Evolutionary conservation across 2,888 invertebrate genomes (phyloP).

Genomic region (Tethea ocularis): DNA sequence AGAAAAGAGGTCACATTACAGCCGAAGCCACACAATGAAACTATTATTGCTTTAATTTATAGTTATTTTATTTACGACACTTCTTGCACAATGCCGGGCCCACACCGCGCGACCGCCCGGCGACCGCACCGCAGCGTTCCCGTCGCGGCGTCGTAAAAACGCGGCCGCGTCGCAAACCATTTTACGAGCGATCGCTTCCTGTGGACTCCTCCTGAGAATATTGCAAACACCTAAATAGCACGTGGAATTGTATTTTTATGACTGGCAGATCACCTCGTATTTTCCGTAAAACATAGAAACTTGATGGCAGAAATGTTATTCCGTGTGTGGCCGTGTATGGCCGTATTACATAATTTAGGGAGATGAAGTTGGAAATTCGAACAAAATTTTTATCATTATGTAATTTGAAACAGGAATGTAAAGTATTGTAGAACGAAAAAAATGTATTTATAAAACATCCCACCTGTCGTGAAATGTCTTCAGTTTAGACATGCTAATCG

Average conservation of each 20-base stretch:
- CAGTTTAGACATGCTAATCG: no score
- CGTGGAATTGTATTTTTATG: constrained; percentile 3
- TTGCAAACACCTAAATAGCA: constrained; percentile 20
- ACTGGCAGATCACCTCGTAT: not conserved
- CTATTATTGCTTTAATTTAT: constrained; percentile 43
- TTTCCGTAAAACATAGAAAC: not conserved
- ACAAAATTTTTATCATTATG: not conserved
- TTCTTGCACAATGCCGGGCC: constrained; percentile 38
- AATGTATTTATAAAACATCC: no score
- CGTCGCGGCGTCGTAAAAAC: constrained; percentile 48
- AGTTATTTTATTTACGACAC: constrained; percentile 45
- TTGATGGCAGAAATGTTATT: no score
- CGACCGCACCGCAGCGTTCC: constrained; percentile 38
- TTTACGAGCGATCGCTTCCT: constrained; percentile 60
- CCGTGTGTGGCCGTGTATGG: no score
- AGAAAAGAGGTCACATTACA: constrained; percentile 19
- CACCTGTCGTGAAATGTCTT: no score
- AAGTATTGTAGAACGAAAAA: no score
- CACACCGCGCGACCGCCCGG: constrained; percentile 37
- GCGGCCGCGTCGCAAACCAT: constrained; percentile 36
- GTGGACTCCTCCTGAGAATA: constrained; percentile 39
- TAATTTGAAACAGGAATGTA: no score
- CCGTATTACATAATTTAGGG: no score
- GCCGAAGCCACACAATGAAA: constrained; percentile 38
- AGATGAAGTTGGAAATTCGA: not conserved